phyloP scores from a whole-genome alignment of 2,113 vertebrate species.

The rabbit (Oryctolagus cuniculus) region mOryCun1.1 NC_091440.1:123470501-123471000 shows the following conservation, averaged over 20 bases:
- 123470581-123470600: too few relatives aligned
- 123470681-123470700: background rate
- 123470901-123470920: background rate
- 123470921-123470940: background rate
- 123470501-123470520: too few relatives aligned
- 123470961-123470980: background rate
- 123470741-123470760: background rate
- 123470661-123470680: background rate
- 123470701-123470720: background rate
- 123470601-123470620: background rate
- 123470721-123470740: background rate
- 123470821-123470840: background rate
- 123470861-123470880: too few relatives aligned
- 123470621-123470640: background rate
- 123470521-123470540: too few relatives aligned
- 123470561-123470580: too few relatives aligned
- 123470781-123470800: background rate
- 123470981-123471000: slow-evolving; percentile 25
- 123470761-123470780: background rate
- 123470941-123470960: background rate
- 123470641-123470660: background rate
- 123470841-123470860: background rate
- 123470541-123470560: too few relatives aligned
- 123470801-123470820: too few relatives aligned
- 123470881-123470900: background rate